Conservation (phyloP, 2,113 vertebrate genomes). For the Calypte anna region DNA sequence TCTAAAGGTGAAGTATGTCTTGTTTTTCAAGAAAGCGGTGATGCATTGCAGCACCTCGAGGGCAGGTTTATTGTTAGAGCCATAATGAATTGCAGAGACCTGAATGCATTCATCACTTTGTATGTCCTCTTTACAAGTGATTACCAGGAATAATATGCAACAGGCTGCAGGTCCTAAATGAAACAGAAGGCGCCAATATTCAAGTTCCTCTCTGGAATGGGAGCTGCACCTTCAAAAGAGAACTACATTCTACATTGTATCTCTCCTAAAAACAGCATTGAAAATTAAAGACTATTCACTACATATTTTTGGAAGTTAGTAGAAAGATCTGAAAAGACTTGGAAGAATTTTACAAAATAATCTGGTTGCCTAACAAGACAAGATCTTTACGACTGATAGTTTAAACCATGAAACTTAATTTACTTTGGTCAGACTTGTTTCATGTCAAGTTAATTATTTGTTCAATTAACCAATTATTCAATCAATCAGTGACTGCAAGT, state of each 20-base stretch:
- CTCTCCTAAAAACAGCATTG: not conserved
- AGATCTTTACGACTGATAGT: not conserved
- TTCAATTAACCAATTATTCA: not conserved
- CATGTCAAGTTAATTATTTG: not conserved
- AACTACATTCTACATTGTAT: not conserved
- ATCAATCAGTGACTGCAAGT: not conserved
- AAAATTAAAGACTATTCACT: not conserved
- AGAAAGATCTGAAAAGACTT: not conserved
- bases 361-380: not conserved
- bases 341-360: not conserved
- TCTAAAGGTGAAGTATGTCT: not conserved
- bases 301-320: not conserved
- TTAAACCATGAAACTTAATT: not conserved
- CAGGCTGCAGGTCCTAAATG: not conserved
- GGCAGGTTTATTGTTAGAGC: not conserved
- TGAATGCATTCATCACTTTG: not conserved
- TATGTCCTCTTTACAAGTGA: not conserved
- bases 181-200: not conserved
- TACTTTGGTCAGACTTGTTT: not conserved
- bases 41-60: not conserved
- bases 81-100: not conserved
- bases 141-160: slow-evolving; percentile 9
- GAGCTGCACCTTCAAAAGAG: not conserved
- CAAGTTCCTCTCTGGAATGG: not conserved
- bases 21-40: slow-evolving; percentile 7